Evolutionary conservation across 37 sponge, comb jelly and placozoan genomes (phyloP).

Genomic region (Trichoplax adhaerens): DNA sequence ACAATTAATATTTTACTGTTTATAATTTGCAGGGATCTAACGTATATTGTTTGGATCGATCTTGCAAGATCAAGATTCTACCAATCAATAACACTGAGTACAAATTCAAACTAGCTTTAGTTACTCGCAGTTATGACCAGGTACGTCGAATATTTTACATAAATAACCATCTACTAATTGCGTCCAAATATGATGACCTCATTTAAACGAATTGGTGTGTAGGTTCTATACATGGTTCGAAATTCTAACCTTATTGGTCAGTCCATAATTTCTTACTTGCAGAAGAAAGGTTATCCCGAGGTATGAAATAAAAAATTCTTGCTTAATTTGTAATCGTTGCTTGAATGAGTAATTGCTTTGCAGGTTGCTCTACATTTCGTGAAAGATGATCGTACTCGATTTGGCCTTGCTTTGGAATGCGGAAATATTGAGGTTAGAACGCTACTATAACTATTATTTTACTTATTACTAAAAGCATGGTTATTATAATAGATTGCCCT

Average conservation of each 20-base stretch:
- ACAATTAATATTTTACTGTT: conserved; percentile 4
- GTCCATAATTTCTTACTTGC: conserved; percentile 88
- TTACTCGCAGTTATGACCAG: conserved; percentile 89
- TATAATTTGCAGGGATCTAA: conserved; percentile 37
- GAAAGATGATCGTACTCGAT: conserved; percentile 84
- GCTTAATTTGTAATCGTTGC: neutral
- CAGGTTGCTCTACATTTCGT: conserved; percentile 97
- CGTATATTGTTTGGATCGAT: conserved; percentile 88
- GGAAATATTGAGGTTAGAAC: conserved; percentile 86
- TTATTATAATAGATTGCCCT: conserved; percentile 44
- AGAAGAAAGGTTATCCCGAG: conserved; percentile 98
- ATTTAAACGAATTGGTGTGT: neutral
- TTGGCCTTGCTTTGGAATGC: conserved; percentile 86
- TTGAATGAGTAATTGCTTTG: neutral
- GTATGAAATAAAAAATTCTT: conserved; percentile 10
- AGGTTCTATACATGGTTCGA: conserved; percentile 95
- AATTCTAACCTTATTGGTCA: conserved; percentile 84
- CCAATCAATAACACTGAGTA: conserved; percentile 86
- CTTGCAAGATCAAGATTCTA: conserved; percentile 65
- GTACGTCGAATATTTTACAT: conserved; percentile 9
- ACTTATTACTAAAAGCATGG: neutral
- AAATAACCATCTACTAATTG: too few species aligned
- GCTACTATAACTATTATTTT: neutral
- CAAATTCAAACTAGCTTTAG: conserved; percentile 92
- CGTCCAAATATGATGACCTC: neutral